Conservation (phyloP, 2,113 vertebrate genomes). For the Myrmecophaga tridactyla region DNA sequence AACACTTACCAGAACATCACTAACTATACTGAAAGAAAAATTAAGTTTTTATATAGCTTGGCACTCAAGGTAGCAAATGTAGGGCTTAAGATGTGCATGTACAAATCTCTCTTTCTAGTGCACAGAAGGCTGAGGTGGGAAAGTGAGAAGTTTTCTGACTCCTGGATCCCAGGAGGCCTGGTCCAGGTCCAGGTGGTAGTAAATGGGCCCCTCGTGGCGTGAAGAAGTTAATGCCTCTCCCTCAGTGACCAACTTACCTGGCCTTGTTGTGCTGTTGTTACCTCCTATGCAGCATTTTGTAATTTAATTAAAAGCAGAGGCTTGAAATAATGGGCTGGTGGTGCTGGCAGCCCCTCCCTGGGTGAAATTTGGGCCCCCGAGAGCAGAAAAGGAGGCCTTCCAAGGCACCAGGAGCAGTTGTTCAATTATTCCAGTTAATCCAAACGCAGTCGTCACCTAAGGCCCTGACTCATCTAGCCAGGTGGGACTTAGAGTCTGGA, state of each 20-base stretch:
- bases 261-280: conserved; percentile 19
- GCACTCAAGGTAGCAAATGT: background rate
- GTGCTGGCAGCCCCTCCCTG: background rate
- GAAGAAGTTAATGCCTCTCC: conserved; percentile 52
- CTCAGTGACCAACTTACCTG: conserved; percentile 27
- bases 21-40: background rate
- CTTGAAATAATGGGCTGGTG: conserved; percentile 57
- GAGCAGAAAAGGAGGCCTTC: background rate
- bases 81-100: background rate
- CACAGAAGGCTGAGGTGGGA: background rate
- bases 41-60: background rate
- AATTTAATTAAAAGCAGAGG: conserved; percentile 61
- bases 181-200: background rate
- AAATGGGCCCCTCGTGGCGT: conserved; percentile 52
- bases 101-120: background rate
- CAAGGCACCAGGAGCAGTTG: background rate
- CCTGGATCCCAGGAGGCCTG: background rate
- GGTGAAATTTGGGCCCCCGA: background rate
- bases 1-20: background rate
- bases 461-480: background rate
- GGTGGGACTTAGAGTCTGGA: background rate
- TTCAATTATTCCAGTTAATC: conserved; percentile 46
- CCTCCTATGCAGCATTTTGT: background rate
- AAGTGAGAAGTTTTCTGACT: conserved; percentile 45
- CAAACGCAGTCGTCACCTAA: background rate